Conservation (phyloP, 2,113 vertebrate species). For the Helogale parvula region DNA sequence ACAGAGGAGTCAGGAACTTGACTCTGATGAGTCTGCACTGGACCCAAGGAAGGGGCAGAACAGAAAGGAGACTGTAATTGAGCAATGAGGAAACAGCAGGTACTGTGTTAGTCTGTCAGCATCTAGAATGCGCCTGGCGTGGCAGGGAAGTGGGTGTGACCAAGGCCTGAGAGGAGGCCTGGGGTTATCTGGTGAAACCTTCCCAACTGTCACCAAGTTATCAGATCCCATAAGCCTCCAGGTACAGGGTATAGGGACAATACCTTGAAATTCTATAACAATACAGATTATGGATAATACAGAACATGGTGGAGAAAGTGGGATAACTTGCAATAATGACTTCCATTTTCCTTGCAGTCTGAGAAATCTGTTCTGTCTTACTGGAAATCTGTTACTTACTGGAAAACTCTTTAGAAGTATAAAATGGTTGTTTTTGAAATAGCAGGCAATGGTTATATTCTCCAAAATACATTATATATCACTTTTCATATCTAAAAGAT, state of each 20-base stretch:
- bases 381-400: background rate
- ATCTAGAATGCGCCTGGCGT: rapidly evolving
- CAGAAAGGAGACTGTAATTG: rapidly evolving
- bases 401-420: background rate
- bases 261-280: background rate
- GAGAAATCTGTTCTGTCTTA: too few relatives aligned
- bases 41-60: background rate
- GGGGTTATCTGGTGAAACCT: rapidly evolving
- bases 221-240: background rate
- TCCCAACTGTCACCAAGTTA: rapidly evolving
- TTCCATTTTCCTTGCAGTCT: background rate
- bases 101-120: rapidly evolving
- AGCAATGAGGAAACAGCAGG: rapidly evolving
- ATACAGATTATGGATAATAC: too few relatives aligned
- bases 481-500: background rate
- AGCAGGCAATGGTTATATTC: background rate
- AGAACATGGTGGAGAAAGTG: background rate
- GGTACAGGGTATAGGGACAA: background rate
- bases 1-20: background rate
- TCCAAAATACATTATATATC: background rate
- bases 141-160: rapidly evolving
- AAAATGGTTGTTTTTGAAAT: background rate
- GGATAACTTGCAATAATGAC: rapidly evolving
- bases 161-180: too few relatives aligned
- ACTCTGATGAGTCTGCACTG: rapidly evolving